phyloP scores from a whole-genome alignment of 2,888 invertebrate species.

The Rotaria magnacalcarata region DNA sequence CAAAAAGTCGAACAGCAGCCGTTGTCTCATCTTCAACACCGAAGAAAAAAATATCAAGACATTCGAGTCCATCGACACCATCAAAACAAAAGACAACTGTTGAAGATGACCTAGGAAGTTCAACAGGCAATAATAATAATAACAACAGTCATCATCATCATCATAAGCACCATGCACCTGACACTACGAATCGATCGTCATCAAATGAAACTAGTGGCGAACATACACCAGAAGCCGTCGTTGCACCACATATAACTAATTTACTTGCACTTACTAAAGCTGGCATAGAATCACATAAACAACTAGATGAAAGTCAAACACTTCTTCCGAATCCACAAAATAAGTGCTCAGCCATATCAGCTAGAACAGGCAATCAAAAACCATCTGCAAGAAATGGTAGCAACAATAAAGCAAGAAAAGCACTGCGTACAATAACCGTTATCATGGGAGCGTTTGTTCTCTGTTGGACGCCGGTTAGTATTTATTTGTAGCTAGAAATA shows the following conservation, averaged over 20 bases:
- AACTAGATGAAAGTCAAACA: neutral
- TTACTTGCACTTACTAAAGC: neutral
- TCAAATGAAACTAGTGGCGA: constrained; percentile 32
- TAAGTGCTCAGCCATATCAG: neutral
- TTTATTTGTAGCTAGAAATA: neutral
- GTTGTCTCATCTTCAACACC: neutral
- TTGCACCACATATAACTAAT: constrained; percentile 6
- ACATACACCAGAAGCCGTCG: neutral
- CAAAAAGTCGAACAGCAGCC: neutral
- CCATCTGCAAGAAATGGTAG: constrained; percentile 56
- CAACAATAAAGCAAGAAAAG: constrained; percentile 74
- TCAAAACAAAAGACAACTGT: neutral
- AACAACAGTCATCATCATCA: neutral
- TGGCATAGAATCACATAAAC: neutral
- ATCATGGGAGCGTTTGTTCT: constrained; percentile 82
- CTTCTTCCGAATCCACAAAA: constrained; percentile 63
- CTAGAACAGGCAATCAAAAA: neutral
- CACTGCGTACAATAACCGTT: constrained; percentile 93
- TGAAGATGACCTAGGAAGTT: neutral
- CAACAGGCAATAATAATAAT: neutral
- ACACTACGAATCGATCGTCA: neutral
- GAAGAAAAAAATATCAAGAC: neutral
- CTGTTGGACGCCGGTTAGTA: constrained; percentile 82
- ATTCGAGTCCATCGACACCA: neutral
- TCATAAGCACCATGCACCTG: neutral